phyloP scores from a whole-genome alignment of 2,797 vertebrate genomes.

The Lerista edwardsae region DNA sequence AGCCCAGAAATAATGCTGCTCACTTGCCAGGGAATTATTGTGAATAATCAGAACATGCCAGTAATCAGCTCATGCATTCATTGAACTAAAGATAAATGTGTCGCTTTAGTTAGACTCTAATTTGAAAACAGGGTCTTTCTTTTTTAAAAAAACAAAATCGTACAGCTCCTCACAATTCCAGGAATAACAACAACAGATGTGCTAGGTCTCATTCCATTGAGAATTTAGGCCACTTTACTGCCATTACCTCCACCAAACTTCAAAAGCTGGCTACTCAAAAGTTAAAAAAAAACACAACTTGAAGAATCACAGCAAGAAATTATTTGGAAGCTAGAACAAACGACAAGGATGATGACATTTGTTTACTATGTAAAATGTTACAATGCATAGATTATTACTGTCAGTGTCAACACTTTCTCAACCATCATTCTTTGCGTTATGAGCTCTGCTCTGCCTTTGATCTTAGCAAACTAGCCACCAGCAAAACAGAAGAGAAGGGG shows the following conservation, averaged over 20 bases:
- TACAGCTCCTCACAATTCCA: background rate
- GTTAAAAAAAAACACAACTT: background rate
- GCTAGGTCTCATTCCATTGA: background rate
- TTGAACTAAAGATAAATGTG: background rate
- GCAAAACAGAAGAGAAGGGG: background rate
- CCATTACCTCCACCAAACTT: background rate
- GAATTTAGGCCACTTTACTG: background rate
- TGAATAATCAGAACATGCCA: background rate
- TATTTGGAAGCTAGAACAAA: constrained; percentile 1
- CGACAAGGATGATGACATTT: background rate
- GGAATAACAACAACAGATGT: too few species aligned
- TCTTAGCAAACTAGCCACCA: background rate
- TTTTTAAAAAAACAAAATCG: background rate
- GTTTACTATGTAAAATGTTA: constrained; percentile 10
- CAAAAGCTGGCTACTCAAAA: background rate
- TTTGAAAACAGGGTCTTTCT: background rate
- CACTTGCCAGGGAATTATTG: background rate
- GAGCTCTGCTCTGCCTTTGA: background rate
- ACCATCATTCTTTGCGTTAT: background rate
- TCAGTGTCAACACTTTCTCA: background rate
- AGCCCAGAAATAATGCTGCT: background rate
- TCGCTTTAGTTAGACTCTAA: background rate
- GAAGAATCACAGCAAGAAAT: background rate
- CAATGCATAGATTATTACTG: constrained; percentile 3
- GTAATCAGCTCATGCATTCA: background rate